Conservation (phyloP, 2,888 invertebrate species). For the Cheilosia urbana region DNA sequence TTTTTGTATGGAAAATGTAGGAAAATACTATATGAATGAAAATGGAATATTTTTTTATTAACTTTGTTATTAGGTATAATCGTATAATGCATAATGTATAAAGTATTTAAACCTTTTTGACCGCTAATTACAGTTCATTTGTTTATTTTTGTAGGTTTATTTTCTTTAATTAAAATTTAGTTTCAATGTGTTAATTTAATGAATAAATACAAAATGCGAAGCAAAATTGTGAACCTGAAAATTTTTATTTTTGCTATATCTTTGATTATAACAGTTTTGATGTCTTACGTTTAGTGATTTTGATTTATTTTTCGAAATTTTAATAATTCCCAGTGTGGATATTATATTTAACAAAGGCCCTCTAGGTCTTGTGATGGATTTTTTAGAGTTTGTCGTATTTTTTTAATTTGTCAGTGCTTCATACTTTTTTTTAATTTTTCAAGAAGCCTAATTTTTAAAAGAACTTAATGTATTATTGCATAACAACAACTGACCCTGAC, state of each 20-base stretch:
- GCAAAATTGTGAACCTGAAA: constrained; percentile 48
- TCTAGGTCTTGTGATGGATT: too few species aligned
- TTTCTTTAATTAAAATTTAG: constrained; percentile 46
- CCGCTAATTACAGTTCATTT: constrained; percentile 39
- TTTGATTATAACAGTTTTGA: background rate
- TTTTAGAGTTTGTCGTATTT: too few species aligned
- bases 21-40: constrained; percentile 43
- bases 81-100: constrained; percentile 61
- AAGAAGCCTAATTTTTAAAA: too few species aligned
- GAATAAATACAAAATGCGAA: constrained; percentile 69
- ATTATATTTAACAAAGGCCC: too few species aligned
- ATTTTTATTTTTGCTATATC: constrained; percentile 28
- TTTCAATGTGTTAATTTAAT: constrained; percentile 65
- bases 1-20: constrained; percentile 29
- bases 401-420: too few species aligned
- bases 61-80: constrained; percentile 62
- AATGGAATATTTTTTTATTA: constrained; percentile 58
- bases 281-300: background rate
- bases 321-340: too few species aligned
- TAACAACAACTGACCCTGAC: too few species aligned
- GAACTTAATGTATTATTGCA: too few species aligned
- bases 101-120: constrained; percentile 54
- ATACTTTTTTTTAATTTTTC: too few species aligned
- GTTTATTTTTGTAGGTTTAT: constrained; percentile 31
- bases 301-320: background rate